Evolutionary conservation across 2,888 invertebrate genomes (phyloP).

Genomic region (Poecilobothrus nobilitatus): DNA sequence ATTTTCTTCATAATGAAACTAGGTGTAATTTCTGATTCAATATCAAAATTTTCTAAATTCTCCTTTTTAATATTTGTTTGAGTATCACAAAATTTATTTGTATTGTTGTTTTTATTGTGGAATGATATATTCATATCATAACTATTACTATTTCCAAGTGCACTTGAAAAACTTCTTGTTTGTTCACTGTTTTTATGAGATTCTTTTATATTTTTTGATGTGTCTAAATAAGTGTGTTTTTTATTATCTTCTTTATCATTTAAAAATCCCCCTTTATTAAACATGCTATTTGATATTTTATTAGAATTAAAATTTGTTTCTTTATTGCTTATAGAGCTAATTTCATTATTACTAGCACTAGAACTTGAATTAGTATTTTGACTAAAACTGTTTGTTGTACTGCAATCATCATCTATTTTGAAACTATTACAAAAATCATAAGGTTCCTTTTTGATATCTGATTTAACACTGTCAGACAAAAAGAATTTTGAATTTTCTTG

Average conservation of each 20-base stretch:
- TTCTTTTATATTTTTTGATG: slow-evolving; percentile 12
- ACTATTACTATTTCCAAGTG: not conserved
- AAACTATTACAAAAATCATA: not conserved
- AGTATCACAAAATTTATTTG: slow-evolving; percentile 25
- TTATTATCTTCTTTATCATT: slow-evolving; percentile 8
- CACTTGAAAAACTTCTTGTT: not conserved
- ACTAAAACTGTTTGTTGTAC: not conserved
- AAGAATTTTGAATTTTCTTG: not conserved
- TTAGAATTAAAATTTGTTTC: not conserved
- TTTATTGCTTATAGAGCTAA: not conserved
- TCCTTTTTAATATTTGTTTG: slow-evolving; percentile 30
- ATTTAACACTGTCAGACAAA: not conserved
- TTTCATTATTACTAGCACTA: slow-evolving; percentile 12
- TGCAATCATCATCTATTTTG: not conserved
- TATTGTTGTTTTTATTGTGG: slow-evolving; percentile 20
- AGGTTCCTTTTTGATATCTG: not conserved
- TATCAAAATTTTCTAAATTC: slow-evolving; percentile 39
- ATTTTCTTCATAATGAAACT: slow-evolving; percentile 43
- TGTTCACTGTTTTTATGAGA: not conserved
- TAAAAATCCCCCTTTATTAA: slow-evolving; percentile 16
- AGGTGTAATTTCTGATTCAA: slow-evolving; percentile 43
- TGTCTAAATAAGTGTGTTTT: not conserved
- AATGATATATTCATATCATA: slow-evolving; percentile 23
- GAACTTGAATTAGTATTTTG: slow-evolving; percentile 14
- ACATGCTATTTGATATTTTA: not conserved